phyloP scores from a whole-genome alignment of 2,888 invertebrate species.

The Oxytorus armatus region DNA sequence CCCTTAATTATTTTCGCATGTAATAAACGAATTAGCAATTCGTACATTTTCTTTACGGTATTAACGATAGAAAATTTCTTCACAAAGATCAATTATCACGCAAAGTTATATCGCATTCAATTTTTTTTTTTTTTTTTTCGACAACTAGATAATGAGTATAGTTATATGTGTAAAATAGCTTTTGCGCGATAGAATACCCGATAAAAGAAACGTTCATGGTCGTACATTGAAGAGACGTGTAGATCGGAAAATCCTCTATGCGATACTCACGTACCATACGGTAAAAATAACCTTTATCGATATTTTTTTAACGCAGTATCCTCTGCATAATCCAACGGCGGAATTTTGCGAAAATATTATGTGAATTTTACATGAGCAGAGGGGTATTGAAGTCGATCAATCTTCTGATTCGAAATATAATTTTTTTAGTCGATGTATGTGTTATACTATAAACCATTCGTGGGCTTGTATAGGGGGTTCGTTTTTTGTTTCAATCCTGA shows the following conservation, averaged over 20 bases:
- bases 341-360: conserved; percentile 5
- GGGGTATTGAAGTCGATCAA: neutral
- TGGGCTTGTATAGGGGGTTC: too few species aligned
- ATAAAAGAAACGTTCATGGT: neutral
- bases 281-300: neutral
- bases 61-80: too few species aligned
- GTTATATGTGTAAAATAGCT: neutral
- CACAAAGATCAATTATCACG: too few species aligned
- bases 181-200: neutral
- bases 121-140: too few species aligned
- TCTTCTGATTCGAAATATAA: neutral
- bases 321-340: neutral
- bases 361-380: neutral
- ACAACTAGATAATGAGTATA: neutral
- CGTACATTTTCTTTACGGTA: too few species aligned
- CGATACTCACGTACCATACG: neutral
- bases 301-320: neutral
- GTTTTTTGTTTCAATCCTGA: too few species aligned
- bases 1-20: too few species aligned
- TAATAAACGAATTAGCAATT: too few species aligned
- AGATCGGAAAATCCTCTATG: neutral
- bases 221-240: neutral
- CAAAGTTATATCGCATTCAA: too few species aligned
- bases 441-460: neutral
- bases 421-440: conserved; percentile 7